Evolutionary conservation across 2,797 vertebrate species (phyloP).

Genomic region (Anolis apletophallus): DNA sequence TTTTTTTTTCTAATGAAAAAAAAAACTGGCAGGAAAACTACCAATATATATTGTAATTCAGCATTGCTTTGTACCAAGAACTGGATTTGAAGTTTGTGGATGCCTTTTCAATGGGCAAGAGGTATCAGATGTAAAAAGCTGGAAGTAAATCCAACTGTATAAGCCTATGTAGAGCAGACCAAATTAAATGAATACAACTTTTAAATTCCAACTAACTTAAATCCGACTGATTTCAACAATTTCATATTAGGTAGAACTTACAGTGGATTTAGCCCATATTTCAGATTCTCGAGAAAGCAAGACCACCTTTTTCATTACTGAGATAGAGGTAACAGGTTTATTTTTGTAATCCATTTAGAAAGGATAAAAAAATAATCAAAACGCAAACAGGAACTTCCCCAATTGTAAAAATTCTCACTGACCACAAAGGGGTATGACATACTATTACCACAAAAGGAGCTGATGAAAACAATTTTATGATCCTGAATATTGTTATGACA

Average conservation of each 20-base stretch:
- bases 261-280: background rate
- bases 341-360: constrained; percentile 16
- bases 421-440: background rate
- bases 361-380: background rate
- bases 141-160: too few relatives aligned
- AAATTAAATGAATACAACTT: too few relatives aligned
- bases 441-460: background rate
- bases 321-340: constrained; percentile 15
- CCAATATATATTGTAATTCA: background rate
- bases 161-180: too few relatives aligned
- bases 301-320: background rate
- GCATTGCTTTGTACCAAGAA: background rate
- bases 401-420: background rate
- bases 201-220: too few relatives aligned
- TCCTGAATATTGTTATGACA: background rate
- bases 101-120: background rate
- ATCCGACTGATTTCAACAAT: too few relatives aligned
- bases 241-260: too few relatives aligned
- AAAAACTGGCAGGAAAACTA: background rate
- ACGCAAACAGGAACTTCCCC: background rate
- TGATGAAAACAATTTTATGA: background rate
- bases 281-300: constrained; percentile 1
- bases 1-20: background rate
- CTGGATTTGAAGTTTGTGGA: background rate
- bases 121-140: background rate